Evolutionary conservation across 2,888 invertebrate species (phyloP).

Genomic region (Mongoloraphidia duomilia): DNA sequence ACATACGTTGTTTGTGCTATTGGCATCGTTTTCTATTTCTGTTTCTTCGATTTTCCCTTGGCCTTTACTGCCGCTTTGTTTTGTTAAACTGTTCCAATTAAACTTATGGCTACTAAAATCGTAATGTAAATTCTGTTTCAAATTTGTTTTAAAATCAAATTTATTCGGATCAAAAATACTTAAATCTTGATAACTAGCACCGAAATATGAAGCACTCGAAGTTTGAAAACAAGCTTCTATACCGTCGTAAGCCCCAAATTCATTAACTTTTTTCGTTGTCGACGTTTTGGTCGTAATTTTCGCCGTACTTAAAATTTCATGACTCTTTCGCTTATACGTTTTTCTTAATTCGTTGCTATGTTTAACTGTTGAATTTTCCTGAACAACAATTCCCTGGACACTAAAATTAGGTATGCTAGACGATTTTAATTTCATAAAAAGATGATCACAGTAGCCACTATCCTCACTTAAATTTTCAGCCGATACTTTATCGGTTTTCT

Average conservation of each 20-base stretch:
- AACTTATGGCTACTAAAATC: no score
- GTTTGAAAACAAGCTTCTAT: slow-evolving; percentile 20
- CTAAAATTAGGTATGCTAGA: slow-evolving; percentile 33
- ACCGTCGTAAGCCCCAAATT: slow-evolving; percentile 25
- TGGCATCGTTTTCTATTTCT: no score
- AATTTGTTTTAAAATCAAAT: not conserved
- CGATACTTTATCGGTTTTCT: slow-evolving; percentile 37
- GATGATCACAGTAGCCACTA: slow-evolving; percentile 56
- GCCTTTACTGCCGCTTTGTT: no score
- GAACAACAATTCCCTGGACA: slow-evolving; percentile 15
- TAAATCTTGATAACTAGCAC: slow-evolving; percentile 29
- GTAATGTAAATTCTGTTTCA: no score
- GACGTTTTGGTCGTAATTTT: slow-evolving; percentile 10
- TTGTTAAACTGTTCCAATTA: no score
- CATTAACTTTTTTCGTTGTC: slow-evolving; percentile 11
- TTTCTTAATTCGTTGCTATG: slow-evolving; percentile 6
- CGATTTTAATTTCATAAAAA: slow-evolving; percentile 25
- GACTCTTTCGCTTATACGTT: slow-evolving; percentile 2
- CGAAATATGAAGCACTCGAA: slow-evolving; percentile 25
- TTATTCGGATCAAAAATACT: slow-evolving; percentile 22
- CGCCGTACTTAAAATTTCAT: not conserved
- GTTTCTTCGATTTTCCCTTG: no score
- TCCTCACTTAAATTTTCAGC: slow-evolving; percentile 69
- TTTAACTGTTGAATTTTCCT: slow-evolving; percentile 10
- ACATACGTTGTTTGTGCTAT: no score